These are phyloP conservation scores for Hafferia zeledoni DNA, from an alignment of 2,797 vertebrate species.

Conservation along the genomic window DNA sequence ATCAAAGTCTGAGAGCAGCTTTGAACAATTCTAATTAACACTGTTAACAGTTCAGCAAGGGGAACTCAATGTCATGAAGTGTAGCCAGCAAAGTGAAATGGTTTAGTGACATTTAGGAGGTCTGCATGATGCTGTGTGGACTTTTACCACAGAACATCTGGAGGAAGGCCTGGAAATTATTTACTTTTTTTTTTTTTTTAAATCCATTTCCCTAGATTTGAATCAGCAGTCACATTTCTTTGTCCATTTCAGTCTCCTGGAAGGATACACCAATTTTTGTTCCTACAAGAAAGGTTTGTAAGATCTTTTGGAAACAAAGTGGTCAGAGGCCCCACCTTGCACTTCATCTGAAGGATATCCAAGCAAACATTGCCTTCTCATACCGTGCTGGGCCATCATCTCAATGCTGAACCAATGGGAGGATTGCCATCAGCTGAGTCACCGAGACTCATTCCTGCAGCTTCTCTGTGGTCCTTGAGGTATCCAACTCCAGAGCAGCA, in stretches of 20 bases:
- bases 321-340: neutral
- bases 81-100: neutral
- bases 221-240: neutral
- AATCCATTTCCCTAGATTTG: neutral
- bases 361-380: neutral
- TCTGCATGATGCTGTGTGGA: neutral
- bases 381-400: rapidly evolving
- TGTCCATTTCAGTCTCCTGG: neutral
- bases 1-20: neutral
- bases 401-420: neutral
- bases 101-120: neutral
- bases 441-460: neutral
- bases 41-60: neutral
- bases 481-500: rapidly evolving
- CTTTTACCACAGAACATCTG: neutral
- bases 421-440: slow-evolving; percentile 15
- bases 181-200: neutral
- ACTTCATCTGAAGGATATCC: neutral
- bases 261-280: neutral
- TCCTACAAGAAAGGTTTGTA: neutral
- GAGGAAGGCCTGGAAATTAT: neutral
- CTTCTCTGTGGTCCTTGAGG: neutral
- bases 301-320: neutral
- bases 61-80: neutral
- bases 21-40: neutral